Evolutionary conservation across 2,888 invertebrate genomes (phyloP).

Genomic region (Brachycybe producta): DNA sequence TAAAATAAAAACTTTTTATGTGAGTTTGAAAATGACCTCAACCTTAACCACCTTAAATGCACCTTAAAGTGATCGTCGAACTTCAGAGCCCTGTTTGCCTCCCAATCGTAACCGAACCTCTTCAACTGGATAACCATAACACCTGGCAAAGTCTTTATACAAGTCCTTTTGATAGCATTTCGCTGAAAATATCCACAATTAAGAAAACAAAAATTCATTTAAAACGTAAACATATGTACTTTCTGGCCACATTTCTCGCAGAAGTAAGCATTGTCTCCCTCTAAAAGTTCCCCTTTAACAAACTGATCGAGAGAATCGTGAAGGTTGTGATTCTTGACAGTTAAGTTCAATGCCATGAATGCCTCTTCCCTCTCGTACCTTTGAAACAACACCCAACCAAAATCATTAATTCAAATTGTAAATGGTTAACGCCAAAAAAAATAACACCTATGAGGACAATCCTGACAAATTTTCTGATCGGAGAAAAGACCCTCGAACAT

Average conservation of each 20-base stretch:
- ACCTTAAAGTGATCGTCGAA: constrained; percentile 41
- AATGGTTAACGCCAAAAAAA: background rate
- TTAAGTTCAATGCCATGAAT: constrained; percentile 39
- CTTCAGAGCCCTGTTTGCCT: constrained; percentile 39
- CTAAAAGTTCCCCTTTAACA: constrained; percentile 41
- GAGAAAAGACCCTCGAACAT: constrained; percentile 40
- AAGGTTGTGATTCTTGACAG: constrained; percentile 37
- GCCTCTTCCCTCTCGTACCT: constrained; percentile 41
- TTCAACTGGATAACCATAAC: constrained; percentile 42
- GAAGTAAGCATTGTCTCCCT: constrained; percentile 43
- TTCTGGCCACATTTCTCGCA: constrained; percentile 42
- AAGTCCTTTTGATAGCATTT: constrained; percentile 39
- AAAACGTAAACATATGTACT: constrained; percentile 31
- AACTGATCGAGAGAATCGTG: constrained; percentile 41
- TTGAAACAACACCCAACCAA: constrained; percentile 5
- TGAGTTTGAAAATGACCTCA: background rate
- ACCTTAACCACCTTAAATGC: background rate
- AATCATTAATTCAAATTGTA: background rate
- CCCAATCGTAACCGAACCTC: constrained; percentile 42
- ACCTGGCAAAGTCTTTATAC: constrained; percentile 39
- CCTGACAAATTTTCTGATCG: constrained; percentile 42
- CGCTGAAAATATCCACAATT: constrained; percentile 28
- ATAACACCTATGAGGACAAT: constrained; percentile 39
- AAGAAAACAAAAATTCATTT: background rate
- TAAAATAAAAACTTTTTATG: too few species aligned